Base-by-base conservation (phyloP, 2,888 invertebrate genomes). In the Harmothoe impar region DNA sequence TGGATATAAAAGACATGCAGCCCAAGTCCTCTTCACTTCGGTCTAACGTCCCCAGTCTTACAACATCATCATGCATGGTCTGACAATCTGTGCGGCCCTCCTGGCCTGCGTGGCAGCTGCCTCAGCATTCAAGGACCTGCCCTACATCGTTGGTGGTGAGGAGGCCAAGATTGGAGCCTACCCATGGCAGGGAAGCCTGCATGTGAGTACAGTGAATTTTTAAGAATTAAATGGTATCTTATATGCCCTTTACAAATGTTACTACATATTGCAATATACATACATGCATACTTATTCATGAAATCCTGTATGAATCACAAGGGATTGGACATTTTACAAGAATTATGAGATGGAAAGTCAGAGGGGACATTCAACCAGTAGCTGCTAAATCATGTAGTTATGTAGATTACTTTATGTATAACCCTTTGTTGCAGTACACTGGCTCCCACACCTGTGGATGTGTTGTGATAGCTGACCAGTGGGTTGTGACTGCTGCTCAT, bases 391-490 rank as follows among this genome's bases (percentile, higher is more conserved):
- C 5, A 43, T 7, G 43, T 7, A 43, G 43, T 7, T 43, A 43
- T 43, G 5, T 10, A 43, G 3, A 43, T 7, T 7, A 43, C 43
- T 43, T 7, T 43, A 3, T 43, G 43, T 43, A n/a, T n/a, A n/a
- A 43, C 31, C 31, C 17, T 72, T 72, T 29, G 1, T 17, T 72
- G 0, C 72, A 84, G 84, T 84, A 84, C 25, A 12, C 84, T 84
- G 84, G 84, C 43, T 84, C 84, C 84, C 84, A 84, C 43, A 84
- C 84, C 23, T 84, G 84, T 43, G 84, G 84, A 51, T 84, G 84
- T 84, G 84, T 84, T 0, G 43, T 84, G 43, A 43, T 84, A 12
- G 43, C 84, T 23, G 84, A 84, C 1, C 25, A 84, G 25, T 84
- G 35, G 43, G 84, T 51, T 23, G 84, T 84, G 33, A 84, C 84